Conservation (phyloP, 2,113 vertebrate species). For the Petromus typicus region DNA sequence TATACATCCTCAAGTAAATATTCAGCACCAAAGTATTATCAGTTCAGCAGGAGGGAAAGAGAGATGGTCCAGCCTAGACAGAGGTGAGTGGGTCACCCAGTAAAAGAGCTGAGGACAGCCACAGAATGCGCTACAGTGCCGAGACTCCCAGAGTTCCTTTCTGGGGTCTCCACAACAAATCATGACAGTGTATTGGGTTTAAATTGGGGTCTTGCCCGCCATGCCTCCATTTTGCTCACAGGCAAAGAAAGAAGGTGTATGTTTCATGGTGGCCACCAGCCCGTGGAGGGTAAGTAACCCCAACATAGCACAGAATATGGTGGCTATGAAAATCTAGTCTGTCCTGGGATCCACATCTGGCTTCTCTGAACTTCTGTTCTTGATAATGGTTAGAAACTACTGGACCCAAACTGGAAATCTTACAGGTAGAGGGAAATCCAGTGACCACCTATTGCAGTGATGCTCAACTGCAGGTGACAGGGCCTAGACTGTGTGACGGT, state of each 20-base stretch:
- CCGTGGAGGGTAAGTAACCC: not conserved
- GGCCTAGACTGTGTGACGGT: not conserved
- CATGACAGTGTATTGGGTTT: not conserved
- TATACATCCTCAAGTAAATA: not conserved
- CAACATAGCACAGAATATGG: not conserved
- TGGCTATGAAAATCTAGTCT: not conserved
- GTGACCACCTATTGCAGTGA: not conserved
- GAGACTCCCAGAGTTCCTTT: not conserved
- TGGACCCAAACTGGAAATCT: not conserved
- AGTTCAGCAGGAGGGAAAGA: conserved; percentile 6
- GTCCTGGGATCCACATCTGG: fast-evolving
- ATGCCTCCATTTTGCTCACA: not conserved
- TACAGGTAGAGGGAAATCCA: not conserved
- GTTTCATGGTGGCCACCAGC: not conserved
- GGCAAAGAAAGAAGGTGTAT: not conserved
- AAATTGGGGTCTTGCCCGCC: not conserved
- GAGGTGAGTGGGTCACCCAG: not conserved
- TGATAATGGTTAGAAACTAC: not conserved
- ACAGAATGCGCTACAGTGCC: not conserved
- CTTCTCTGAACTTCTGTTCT: not conserved
- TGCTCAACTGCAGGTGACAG: not conserved
- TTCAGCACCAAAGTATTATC: not conserved
- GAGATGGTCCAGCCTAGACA: not conserved
- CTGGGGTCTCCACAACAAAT: not conserved
- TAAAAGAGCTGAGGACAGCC: not conserved